Percentiles rank a stretch among this genome's conserved stretches.
These are phyloP conservation scores for Oreochromis spilurus DNA, from an alignment of 2,113 vertebrate species.

Conservation along the genomic window DNA sequence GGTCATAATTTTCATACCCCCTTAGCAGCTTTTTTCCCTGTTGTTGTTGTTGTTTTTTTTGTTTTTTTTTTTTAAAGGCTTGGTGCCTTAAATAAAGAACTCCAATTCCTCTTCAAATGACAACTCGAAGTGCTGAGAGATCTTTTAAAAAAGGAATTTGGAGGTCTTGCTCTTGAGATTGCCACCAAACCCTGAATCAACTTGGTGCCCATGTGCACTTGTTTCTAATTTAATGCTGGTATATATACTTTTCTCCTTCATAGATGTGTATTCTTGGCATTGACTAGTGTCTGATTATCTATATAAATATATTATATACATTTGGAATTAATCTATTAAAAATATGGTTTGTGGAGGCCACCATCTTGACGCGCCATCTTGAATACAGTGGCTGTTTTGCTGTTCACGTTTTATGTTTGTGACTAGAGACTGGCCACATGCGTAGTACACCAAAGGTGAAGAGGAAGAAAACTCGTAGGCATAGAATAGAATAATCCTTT, in stretches of 20 bases:
- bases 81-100: not conserved
- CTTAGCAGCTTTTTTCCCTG: rapidly evolving
- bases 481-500: no score
- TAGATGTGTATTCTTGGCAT: not conserved
- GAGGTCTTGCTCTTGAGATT: not conserved
- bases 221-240: not conserved
- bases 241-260: not conserved
- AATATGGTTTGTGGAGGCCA: not conserved
- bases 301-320: not conserved
- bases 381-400: not conserved
- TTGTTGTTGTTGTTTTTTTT: rapidly evolving
- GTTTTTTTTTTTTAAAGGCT: not conserved
- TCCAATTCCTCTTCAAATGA: not conserved
- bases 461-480: rapidly evolving
- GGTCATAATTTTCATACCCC: not conserved
- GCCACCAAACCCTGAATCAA: not conserved
- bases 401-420: not conserved
- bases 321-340: not conserved
- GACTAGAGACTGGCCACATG: not conserved
- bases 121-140: not conserved
- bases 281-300: not conserved
- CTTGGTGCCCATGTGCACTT: not conserved
- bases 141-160: not conserved
- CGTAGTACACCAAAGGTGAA: not conserved
- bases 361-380: not conserved